Evolutionary conservation across 2,888 invertebrate species (phyloP), one percentile per base, ranked within the genome.

Genomic region (Hoplodrina blanda): DNA sequence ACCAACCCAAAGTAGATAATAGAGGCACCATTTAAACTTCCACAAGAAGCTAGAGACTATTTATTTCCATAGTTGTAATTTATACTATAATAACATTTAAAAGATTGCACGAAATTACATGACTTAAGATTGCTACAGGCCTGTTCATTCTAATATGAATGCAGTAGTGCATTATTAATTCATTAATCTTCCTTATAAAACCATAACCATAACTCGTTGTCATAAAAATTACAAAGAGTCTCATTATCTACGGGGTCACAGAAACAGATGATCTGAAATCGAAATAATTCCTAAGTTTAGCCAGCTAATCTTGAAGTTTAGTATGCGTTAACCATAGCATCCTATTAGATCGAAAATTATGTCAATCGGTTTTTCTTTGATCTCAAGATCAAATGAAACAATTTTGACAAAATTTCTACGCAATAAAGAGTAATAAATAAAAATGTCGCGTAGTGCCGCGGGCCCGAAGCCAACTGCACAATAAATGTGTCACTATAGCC

Each of bases 331-430:
- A 82, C 77, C 73, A 73, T 62, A 66, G 52, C 66, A 76, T 77
- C 77, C 77, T 80, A 77, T 76, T 80, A 71, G 60, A 71, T 78
- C 17, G 74, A 76, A 80, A 84, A 84, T 78, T 72, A 84, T 84
- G 80, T 85, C 81, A 81, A 83, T 74, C 83, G 73, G 70, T 75
- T 81, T 81, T 63, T 2, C 66, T 84, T 84, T 84, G 84, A 84
- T 84, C 76, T 69, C 15, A 60, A 84, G 85, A 84, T 84, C 84
- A 84, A 84, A 84, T 85, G 84, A 80, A 84, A 81, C 80, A 78
- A 82, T 82, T 84, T 76, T 81, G 71, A 80, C 82, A 81, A 80
- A 80, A 85, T 75, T 70, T 83, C 78, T 75, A 78, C 59, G 75
- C 73, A 78, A 81, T 83, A 78, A 81, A 76, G 71, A 64, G 62